Percentiles rank a stretch among this genome's conserved stretches.
Conservation (phyloP, 2,888 invertebrate species). For the Lampropteryx suffumata region DNA sequence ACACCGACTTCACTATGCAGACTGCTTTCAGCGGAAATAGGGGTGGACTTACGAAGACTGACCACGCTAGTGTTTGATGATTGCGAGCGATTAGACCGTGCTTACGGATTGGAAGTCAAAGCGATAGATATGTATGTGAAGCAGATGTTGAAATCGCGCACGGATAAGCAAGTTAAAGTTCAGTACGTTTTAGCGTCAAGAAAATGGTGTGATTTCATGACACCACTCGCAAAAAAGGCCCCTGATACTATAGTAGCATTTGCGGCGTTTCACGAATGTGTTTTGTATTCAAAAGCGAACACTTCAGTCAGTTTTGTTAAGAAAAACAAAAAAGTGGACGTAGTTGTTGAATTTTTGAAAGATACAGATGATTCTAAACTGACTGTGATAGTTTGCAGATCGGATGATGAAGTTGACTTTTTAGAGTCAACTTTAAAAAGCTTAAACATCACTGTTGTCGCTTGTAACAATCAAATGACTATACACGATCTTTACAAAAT, state of each 20-base stretch:
- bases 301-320: constrained; percentile 61
- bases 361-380: constrained; percentile 69
- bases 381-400: constrained; percentile 85
- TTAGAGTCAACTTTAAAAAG: constrained; percentile 50
- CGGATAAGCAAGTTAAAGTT: constrained; percentile 68
- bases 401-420: constrained; percentile 78
- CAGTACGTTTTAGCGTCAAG: constrained; percentile 84
- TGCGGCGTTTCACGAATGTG: constrained; percentile 88
- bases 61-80: constrained; percentile 88
- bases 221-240: constrained; percentile 78
- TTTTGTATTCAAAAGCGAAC: constrained; percentile 85
- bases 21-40: constrained; percentile 64
- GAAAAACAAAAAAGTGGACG: constrained; percentile 65
- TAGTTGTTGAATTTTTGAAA: constrained; percentile 74
- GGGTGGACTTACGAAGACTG: constrained; percentile 84
- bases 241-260: constrained; percentile 86
- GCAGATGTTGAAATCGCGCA: constrained; percentile 66
- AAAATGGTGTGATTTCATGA: constrained; percentile 85
- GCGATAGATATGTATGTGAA: constrained; percentile 67
- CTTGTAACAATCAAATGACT: constrained; percentile 61
- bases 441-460: constrained; percentile 50
- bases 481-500: constrained; percentile 62
- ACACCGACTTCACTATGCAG: constrained; percentile 84
- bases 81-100: constrained; percentile 84
- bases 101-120: constrained; percentile 75